Conservation (phyloP, 2,888 invertebrate genomes). For the Prosopocoilus inquinatus region DNA sequence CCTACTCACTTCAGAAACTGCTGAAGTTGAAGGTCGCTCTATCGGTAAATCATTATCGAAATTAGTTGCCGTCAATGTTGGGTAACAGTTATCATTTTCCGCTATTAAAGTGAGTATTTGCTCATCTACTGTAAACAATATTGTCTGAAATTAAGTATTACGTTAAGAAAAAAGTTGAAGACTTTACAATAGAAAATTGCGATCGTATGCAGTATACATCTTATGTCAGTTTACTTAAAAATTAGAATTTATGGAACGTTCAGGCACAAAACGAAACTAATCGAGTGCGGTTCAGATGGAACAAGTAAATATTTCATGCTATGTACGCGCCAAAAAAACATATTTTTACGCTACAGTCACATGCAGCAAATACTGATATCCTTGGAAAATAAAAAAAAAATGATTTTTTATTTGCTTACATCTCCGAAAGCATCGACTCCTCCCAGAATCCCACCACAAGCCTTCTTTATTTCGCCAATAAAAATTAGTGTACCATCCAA, state of each 20-base stretch:
- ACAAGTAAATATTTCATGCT: constrained; percentile 8
- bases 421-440: constrained; percentile 69
- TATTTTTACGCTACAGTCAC: no score
- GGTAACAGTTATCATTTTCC: constrained; percentile 53
- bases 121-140: constrained; percentile 78
- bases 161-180: background rate
- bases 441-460: constrained; percentile 72
- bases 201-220: background rate
- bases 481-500: constrained; percentile 71
- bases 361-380: background rate
- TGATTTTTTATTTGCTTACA: constrained; percentile 59
- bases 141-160: constrained; percentile 64
- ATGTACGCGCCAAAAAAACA: background rate
- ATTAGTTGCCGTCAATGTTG: constrained; percentile 41
- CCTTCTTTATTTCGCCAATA: constrained; percentile 77
- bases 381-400: constrained; percentile 8
- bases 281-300: background rate
- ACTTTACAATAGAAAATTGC: background rate
- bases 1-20: constrained; percentile 13
- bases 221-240: background rate
- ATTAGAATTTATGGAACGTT: no score
- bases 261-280: no score
- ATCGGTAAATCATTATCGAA: constrained; percentile 33
- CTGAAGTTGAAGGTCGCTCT: constrained; percentile 59
- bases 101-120: constrained; percentile 65